phyloP scores from a whole-genome alignment of 37 sponge, comb jelly and placozoan species.

The Oscarella lobularis region DNA sequence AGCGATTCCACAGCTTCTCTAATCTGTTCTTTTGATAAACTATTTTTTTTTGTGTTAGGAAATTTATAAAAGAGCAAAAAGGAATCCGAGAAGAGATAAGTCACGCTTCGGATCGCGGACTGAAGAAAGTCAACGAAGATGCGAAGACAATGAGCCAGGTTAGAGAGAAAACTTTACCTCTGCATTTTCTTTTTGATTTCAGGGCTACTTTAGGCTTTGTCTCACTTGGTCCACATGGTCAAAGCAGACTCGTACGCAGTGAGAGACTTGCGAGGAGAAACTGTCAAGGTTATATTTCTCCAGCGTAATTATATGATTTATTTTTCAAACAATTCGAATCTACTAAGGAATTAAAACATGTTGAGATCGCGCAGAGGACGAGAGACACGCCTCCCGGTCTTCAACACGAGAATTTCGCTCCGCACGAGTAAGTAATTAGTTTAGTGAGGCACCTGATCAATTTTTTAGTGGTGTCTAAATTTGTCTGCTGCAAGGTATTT shows the following conservation, averaged over 20 bases:
- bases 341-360: conserved; percentile 27
- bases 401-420: conserved; percentile 59
- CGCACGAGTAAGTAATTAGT: conserved; percentile 28
- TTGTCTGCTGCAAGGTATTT: not conserved
- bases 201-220: not conserved
- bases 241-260: not conserved
- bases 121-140: conserved; percentile 37
- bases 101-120: conserved; percentile 20
- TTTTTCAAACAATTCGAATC: not conserved
- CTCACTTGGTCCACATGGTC: not conserved
- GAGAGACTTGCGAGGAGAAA: not conserved
- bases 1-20: not conserved
- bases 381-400: conserved; percentile 47
- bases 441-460: not conserved
- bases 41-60: not conserved
- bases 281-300: not conserved
- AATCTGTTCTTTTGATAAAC: not conserved
- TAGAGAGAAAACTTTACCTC: not conserved
- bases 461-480: not conserved
- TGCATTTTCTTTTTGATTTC: not conserved
- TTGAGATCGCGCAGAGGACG: conserved; percentile 61
- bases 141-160: conserved; percentile 32
- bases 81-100: conserved; percentile 25
- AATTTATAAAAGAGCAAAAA: conserved; percentile 38
- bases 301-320: not conserved